Base-by-base conservation (phyloP, 2,113 vertebrate species). In the Ptilonorhynchus violaceus region DNA sequence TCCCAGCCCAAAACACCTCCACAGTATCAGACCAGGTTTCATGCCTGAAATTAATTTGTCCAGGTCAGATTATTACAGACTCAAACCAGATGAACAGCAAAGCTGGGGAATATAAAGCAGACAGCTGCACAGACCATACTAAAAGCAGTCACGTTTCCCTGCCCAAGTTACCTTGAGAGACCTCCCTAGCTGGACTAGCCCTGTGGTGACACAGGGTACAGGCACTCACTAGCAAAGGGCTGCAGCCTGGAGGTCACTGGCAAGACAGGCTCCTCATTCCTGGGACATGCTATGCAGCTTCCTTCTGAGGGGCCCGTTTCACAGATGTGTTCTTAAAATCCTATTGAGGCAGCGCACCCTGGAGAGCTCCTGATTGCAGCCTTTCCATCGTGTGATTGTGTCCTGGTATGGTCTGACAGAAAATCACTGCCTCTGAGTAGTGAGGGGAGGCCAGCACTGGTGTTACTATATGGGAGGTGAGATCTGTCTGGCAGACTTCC, bases 381-480 rank as follows among this genome's bases (percentile, higher is more conserved):
- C 68, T 75, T 87, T 87, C 68, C 44, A 44, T 64, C 31, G 3
- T 16, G 44, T 60, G 77, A 91, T 28, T 88, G 47, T 24, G 8
- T 69, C 85, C 56, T 77, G 35, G 30, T 81, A 31, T 59, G 59
- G 13, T 18, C 59, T 37, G 84, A 85, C 90, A 96, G 95, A 93
- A 97, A 96, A 96, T 96, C 69, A 44, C 89, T 93, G 90, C 78
- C 82, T 68, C 83, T 64, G 72, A 87, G 46, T 12, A 82, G 86
- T 28, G 50, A 35, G 21, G 86, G 81, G 60, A 90, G 60, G 79
- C 74, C 86, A 93, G 88, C 75, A 87, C 66, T 69, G 50, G 66
- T 60, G 91, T 59, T 81, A 91, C 91, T 79, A 33, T 69, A 47
- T 3, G 41, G 93, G 94, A 95, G 70, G 73, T 4, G 13, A 92